Evolutionary conservation across 2,888 invertebrate genomes (phyloP).

Genomic region (Drosophila vallismaia): DNA sequence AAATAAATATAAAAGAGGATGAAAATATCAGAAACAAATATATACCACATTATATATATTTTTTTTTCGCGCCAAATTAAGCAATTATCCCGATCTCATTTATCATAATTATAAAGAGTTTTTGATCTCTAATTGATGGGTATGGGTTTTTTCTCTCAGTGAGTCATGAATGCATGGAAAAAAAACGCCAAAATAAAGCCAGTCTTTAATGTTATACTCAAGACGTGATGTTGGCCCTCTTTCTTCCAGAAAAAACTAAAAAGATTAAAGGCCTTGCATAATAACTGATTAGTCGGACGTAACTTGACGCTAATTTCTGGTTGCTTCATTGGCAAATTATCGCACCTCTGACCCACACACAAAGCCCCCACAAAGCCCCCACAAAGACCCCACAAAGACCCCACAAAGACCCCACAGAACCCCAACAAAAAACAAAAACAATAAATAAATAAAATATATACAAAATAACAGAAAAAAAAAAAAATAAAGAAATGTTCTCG

Average conservation of each 20-base stretch:
- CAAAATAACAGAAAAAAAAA: not conserved
- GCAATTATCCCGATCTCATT: conserved; percentile 14
- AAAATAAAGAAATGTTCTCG: too few species aligned
- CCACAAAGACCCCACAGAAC: not conserved
- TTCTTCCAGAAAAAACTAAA: conserved; percentile 1
- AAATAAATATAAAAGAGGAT: not conserved
- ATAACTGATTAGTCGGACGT: conserved; percentile 18
- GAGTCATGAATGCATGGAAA: not conserved
- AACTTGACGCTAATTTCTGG: conserved; percentile 39
- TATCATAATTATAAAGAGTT: not conserved
- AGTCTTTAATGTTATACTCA: not conserved
- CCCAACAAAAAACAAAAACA: not conserved
- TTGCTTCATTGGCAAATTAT: conserved; percentile 34
- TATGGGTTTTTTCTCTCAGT: conserved; percentile 12
- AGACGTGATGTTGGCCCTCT: conserved; percentile 14
- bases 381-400: conserved; percentile 8
- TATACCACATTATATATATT: conserved; percentile 1
- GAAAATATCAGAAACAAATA: not conserved
- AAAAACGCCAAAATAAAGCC: too few species aligned
- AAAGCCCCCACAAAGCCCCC: conserved; percentile 16
- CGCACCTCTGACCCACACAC: conserved; percentile 39
- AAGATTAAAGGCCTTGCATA: conserved; percentile 30
- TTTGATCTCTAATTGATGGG: conserved; percentile 14
- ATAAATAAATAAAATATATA: not conserved
- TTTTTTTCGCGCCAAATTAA: conserved; percentile 4